These are phyloP conservation scores for Riparia riparia DNA, from an alignment of 2,113 vertebrate genomes.

Conservation along the genomic window DNA sequence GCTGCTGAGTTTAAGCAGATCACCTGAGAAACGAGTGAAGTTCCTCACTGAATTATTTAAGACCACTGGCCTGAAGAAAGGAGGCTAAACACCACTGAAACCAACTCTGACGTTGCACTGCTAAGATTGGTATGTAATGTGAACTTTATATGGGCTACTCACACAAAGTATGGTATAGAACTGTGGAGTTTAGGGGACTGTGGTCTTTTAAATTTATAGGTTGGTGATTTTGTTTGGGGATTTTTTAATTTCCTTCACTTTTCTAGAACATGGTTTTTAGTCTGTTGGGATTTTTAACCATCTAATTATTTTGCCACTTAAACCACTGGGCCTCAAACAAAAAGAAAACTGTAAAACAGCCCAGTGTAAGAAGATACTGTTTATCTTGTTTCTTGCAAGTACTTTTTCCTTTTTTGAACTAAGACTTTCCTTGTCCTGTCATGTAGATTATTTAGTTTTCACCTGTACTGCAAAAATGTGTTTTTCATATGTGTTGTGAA, in stretches of 20 bases:
- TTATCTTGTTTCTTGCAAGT: not conserved
- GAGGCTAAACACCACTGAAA: not conserved
- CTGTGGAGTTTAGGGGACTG: not conserved
- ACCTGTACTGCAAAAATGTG: not conserved
- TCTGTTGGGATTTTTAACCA: not conserved
- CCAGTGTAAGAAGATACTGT: not conserved
- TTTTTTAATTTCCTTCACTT: not conserved
- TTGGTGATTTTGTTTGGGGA: not conserved
- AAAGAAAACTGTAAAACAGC: not conserved
- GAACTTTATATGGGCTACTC: not conserved
- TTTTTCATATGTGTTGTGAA: not conserved
- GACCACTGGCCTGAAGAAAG: not conserved
- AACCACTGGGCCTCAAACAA: not conserved
- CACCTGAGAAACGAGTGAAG: not conserved
- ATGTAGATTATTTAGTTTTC: not conserved
- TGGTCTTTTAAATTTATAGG: not conserved
- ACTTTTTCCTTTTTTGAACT: not conserved
- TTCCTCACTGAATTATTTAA: not conserved
- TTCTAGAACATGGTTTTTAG: not conserved
- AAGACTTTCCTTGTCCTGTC: not conserved
- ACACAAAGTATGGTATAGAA: not conserved
- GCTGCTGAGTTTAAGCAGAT: not conserved
- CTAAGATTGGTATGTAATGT: not conserved
- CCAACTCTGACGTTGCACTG: not conserved
- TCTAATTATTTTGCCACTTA: not conserved